Conservation (phyloP, 2,888 invertebrate species). For the Pandemis cinnamomeana region DNA sequence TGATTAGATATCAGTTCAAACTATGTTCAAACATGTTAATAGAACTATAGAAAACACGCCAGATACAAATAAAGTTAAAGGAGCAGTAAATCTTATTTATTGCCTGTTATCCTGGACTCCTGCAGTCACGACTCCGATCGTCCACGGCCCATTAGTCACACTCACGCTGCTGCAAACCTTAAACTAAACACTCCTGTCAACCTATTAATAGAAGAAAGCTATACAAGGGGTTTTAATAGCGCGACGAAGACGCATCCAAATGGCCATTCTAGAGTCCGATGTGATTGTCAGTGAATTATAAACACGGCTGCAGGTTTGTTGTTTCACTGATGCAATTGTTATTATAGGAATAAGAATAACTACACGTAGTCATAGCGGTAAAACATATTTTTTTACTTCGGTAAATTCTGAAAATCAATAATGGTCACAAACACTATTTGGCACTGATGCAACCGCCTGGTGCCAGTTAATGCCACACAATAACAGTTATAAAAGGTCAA, state of each 20-base stretch:
- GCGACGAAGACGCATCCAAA: not conserved
- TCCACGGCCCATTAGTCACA: constrained; percentile 65
- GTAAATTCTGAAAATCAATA: constrained; percentile 7
- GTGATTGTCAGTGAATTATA: constrained; percentile 11
- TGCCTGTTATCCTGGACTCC: constrained; percentile 58
- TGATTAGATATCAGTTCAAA: not conserved
- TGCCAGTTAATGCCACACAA: constrained; percentile 23
- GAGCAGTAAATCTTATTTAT: constrained; percentile 36
- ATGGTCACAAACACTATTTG: constrained; percentile 23
- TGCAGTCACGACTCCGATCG: constrained; percentile 63
- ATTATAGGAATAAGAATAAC: not conserved
- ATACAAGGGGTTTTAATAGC: constrained; percentile 22
- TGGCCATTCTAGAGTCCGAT: not conserved
- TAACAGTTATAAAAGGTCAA: constrained; percentile 28
- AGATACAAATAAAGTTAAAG: constrained; percentile 27
- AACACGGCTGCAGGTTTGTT: not conserved
- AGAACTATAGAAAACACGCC: not conserved
- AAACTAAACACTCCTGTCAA: constrained; percentile 43
- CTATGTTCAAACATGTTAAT: not conserved
- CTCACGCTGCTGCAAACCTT: constrained; percentile 48
- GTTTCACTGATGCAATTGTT: not conserved
- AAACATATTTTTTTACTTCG: not conserved
- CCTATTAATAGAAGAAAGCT: constrained; percentile 37
- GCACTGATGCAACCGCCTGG: constrained; percentile 15
- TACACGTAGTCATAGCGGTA: not conserved